phyloP scores from a whole-genome alignment of 2,797 vertebrate species.

The Sebastes vulpes region DNA sequence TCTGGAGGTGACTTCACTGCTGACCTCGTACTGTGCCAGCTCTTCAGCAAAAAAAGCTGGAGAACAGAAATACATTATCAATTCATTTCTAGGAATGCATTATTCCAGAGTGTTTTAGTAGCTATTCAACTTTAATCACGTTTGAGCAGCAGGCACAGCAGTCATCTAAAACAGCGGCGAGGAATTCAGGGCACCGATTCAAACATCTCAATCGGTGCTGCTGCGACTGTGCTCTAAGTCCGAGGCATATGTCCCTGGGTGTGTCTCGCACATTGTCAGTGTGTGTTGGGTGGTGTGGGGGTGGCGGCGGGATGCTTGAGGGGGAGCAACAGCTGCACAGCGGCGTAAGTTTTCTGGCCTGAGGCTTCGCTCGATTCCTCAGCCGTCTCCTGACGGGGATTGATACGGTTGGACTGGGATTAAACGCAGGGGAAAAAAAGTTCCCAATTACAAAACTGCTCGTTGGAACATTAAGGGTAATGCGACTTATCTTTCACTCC shows the following conservation, averaged over 20 bases:
- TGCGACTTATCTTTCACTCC: too few species aligned
- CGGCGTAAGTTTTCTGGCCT: background rate
- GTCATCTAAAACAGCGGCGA: background rate
- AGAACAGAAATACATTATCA: slow-evolving; percentile 19
- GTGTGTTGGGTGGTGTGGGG: slow-evolving; percentile 2
- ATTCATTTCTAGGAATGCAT: slow-evolving; percentile 35
- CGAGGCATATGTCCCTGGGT: slow-evolving; percentile 67
- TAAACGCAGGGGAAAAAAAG: background rate
- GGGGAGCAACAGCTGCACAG: slow-evolving; percentile 64
- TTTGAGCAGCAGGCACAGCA: slow-evolving; percentile 1
- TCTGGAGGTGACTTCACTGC: background rate
- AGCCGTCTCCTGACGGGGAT: background rate
- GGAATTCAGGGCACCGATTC: slow-evolving; percentile 54
- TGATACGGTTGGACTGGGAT: background rate
- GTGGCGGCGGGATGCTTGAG: slow-evolving; percentile 1
- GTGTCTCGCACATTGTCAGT: slow-evolving; percentile 57
- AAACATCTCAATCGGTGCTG: slow-evolving; percentile 61
- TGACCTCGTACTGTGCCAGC: background rate
- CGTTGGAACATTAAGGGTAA: accelerated
- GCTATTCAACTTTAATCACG: slow-evolving; percentile 41
- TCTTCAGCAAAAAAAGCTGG: background rate
- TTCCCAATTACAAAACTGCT: background rate
- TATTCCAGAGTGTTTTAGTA: slow-evolving; percentile 36
- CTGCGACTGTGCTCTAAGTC: slow-evolving; percentile 14
- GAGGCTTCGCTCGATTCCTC: background rate